Base-by-base conservation (phyloP, 2,888 invertebrate genomes). In the Hofmannophila pseudospretella region DNA sequence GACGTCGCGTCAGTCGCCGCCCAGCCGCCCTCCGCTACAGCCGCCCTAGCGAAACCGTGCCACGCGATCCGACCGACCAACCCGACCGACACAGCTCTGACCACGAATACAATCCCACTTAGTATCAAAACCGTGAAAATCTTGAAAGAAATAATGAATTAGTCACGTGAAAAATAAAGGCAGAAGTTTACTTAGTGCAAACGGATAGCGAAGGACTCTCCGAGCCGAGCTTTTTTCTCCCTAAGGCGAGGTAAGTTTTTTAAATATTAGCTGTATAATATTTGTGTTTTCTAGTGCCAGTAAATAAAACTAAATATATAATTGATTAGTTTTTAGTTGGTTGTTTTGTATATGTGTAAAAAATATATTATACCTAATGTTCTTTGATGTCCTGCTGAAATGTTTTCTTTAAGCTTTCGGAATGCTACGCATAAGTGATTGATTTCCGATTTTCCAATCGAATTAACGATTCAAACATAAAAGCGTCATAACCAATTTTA, bases 1-100 rank as follows among this genome's bases (percentile, higher is more conserved):
- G 23, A 28, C 59, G 71, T 67, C 70, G 64, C 65, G 74, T 51
- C 79, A 84, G 82, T 84, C 72, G 64, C 76, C 84, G 82, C 84
- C 82, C 82, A 78, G 65, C 78, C 79, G 79, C 81, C 79, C 74
- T 62, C 43, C 64, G 80, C 63, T 76, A n/a, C 2, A 5, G 49
- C 54, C 47, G 45, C 46, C 46, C 47, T 46, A 42, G 45, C 37
- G 54, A 48, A 51, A 45, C 41, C 51, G 60, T 63, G 56, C 54
- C 60, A 52, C 56, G 53, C 42, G 45, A 44, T 42, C 39, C 52
- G 49, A 45, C 46, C 49, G 53, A 47, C 49, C 46, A 47, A n/a
- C 23, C n/a, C n/a, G 23, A n/a, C n/a, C 23, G 23, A 51, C 54
- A 58, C n/a, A n/a, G n/a, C n/a, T n/a, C n/a, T n/a, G 54, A 57